Conservation (phyloP, 2,888 invertebrate genomes). For the Eupithecia insigniata region DNA sequence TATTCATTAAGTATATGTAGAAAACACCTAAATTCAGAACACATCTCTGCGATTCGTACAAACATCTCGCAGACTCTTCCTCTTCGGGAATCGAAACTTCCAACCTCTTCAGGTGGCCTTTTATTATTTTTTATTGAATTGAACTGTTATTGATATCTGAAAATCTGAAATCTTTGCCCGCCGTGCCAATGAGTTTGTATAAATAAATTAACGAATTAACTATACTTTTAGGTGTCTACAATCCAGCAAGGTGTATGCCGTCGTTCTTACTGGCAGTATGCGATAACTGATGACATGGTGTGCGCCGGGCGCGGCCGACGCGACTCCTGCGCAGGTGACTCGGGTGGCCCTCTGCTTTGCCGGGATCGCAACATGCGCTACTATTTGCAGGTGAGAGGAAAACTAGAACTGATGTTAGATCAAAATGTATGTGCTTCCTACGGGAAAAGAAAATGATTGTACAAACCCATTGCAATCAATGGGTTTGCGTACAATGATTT, state of each 20-base stretch:
- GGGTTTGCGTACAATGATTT: too few species aligned
- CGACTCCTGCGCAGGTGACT: slow-evolving; percentile 96
- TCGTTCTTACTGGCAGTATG: slow-evolving; percentile 92
- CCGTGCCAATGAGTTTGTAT: neutral
- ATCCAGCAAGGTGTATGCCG: slow-evolving; percentile 91
- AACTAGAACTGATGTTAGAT: neutral
- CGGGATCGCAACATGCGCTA: slow-evolving; percentile 85
- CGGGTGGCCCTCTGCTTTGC: slow-evolving; percentile 84
- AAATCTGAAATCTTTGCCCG: too few species aligned
- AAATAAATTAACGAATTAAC: neutral
- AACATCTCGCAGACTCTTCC: too few species aligned
- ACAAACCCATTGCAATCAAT: too few species aligned
- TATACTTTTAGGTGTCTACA: slow-evolving; percentile 88
- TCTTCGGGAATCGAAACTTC: too few species aligned
- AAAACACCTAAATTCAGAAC: too few species aligned
- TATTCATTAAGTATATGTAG: too few species aligned
- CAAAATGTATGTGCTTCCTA: neutral
- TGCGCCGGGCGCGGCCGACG: slow-evolving; percentile 95
- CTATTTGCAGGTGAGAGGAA: slow-evolving; percentile 73
- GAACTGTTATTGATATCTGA: too few species aligned
- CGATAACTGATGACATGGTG: slow-evolving; percentile 95
- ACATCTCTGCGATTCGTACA: too few species aligned
- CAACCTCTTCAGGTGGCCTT: too few species aligned
- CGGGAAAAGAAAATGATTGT: too few species aligned
- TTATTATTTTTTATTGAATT: too few species aligned